Base-by-base conservation (phyloP, 2,888 invertebrate species). In the Mycogona germanica region DNA sequence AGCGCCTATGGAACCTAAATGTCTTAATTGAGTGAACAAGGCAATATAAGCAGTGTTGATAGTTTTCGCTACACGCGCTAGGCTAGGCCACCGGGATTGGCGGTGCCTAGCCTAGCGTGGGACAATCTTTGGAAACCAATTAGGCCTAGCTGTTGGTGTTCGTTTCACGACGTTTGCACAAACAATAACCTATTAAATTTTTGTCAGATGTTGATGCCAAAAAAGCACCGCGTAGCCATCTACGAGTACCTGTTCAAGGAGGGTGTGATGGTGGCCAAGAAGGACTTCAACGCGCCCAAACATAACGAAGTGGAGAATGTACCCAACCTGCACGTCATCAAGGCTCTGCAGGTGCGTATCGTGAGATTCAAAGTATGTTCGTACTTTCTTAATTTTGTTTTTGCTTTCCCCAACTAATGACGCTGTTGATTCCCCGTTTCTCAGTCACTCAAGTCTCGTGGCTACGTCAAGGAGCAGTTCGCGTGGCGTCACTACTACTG, bases 401-500 rank as follows among this genome's bases (percentile, higher is more conserved):
- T n/a, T n/a, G n/a, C 17, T 26, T 12, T 58, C 55, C 3, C 7
- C 19, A 23, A 47, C 58, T 46, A 19, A 42, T n/a, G 17, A 45
- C 25, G 28, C 23, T 46, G 12, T 9, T 25, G 14, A 29, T 29
- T 28, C 35, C n/a, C n/a, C n/a, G n/a, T 40, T 58, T 70, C 75
- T 21, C 66, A 81, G 78, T 92, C 92, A 7, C 75, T 99, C 62
- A 95, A 95, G 73, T 97, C 97, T 3, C 81, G 87, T 70, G 97
- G 96, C 57, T 87, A 83, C 67, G 98, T 98, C n/a, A 91, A 87
- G 72, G 97, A 98, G 77, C 97, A 98, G 74, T 98, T 98, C 73
- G 96, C 97, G 3, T 99, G 98, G 98, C 82, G 97, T 66, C 97
- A 98, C 72, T 98, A 88, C 67, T 99, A 99, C 72, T 99, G 97